These are phyloP conservation scores for Acleris literana DNA, from an alignment of 2,888 invertebrate genomes.

Conservation along the genomic window DNA sequence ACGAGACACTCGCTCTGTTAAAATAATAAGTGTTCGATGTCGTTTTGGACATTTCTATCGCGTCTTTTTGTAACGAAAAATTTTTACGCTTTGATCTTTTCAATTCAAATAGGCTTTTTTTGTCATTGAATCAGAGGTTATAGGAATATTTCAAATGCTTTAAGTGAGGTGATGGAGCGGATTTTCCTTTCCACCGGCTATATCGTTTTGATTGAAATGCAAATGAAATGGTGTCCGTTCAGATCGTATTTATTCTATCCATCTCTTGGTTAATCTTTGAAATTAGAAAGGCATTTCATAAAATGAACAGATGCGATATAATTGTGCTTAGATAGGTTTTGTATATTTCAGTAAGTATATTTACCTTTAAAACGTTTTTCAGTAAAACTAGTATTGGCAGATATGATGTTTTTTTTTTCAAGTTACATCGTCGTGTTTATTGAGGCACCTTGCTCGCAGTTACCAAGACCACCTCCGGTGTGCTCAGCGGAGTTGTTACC, in stretches of 20 bases:
- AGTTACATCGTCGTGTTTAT: slow-evolving; percentile 54
- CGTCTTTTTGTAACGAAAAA: slow-evolving; percentile 77
- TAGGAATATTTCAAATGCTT: slow-evolving; percentile 82
- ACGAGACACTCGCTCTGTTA: slow-evolving; percentile 77
- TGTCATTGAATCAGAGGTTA: slow-evolving; percentile 79
- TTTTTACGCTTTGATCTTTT: slow-evolving; percentile 82
- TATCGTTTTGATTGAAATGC: slow-evolving; percentile 82
- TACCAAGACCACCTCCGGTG: slow-evolving; percentile 32
- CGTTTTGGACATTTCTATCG: slow-evolving; percentile 75
- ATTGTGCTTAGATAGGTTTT: slow-evolving; percentile 39
- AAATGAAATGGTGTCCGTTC: slow-evolving; percentile 79
- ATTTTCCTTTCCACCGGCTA: slow-evolving; percentile 80
- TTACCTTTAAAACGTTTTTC: too few species aligned
- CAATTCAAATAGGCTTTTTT: slow-evolving; percentile 82
- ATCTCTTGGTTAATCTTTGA: slow-evolving; percentile 67
- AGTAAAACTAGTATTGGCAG: too few species aligned
- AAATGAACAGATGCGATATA: slow-evolving; percentile 35
- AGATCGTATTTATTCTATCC: slow-evolving; percentile 75
- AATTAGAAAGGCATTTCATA: slow-evolving; percentile 55
- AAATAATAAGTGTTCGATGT: slow-evolving; percentile 82
- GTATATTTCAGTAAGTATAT: slow-evolving; percentile 9
- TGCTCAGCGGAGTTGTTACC: slow-evolving; percentile 55
- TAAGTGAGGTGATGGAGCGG: slow-evolving; percentile 79
- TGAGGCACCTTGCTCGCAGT: slow-evolving; percentile 45
- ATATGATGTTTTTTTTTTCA: too few species aligned